These are phyloP conservation scores for Agriopis leucophaearia DNA, from an alignment of 2,888 invertebrate species.

Conservation along the genomic window DNA sequence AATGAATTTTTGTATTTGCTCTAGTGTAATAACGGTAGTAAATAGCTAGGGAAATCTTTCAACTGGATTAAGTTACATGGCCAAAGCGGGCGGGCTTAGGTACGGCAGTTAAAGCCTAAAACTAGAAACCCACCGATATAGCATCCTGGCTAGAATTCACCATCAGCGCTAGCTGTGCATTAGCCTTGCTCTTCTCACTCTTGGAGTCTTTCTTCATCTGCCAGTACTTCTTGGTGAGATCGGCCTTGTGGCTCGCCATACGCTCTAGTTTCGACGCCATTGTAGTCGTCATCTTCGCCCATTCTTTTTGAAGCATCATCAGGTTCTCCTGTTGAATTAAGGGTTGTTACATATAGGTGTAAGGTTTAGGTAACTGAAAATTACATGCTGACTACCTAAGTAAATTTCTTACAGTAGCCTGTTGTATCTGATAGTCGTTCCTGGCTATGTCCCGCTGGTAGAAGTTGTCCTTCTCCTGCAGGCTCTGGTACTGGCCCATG, in stretches of 20 bases:
- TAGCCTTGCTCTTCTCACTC: slow-evolving; percentile 77
- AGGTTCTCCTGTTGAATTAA: slow-evolving; percentile 65
- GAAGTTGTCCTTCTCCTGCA: slow-evolving; percentile 81
- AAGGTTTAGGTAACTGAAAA: neutral
- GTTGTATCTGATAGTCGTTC: slow-evolving; percentile 72
- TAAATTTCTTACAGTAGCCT: slow-evolving; percentile 63
- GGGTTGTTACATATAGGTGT: no score
- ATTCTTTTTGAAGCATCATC: slow-evolving; percentile 79
- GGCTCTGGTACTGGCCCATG: slow-evolving; percentile 73
- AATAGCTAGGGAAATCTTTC: no score
- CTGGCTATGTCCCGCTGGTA: slow-evolving; percentile 82
- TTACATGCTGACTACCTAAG: no score
- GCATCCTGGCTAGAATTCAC: slow-evolving; percentile 88
- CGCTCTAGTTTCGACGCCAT: slow-evolving; percentile 78
- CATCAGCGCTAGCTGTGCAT: slow-evolving; percentile 85
- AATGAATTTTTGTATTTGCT: no score
- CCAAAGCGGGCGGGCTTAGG: neutral
- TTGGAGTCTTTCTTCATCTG: slow-evolving; percentile 85
- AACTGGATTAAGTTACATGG: no score
- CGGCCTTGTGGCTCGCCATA: slow-evolving; percentile 77
- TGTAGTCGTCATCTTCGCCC: slow-evolving; percentile 74
- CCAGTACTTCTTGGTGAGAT: slow-evolving; percentile 76
- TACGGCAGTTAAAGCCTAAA: neutral
- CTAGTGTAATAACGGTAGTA: no score
- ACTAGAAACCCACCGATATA: slow-evolving; percentile 71